Evolutionary conservation across 2,113 vertebrate genomes (phyloP).

Genomic region (Cottus gobio): DNA sequence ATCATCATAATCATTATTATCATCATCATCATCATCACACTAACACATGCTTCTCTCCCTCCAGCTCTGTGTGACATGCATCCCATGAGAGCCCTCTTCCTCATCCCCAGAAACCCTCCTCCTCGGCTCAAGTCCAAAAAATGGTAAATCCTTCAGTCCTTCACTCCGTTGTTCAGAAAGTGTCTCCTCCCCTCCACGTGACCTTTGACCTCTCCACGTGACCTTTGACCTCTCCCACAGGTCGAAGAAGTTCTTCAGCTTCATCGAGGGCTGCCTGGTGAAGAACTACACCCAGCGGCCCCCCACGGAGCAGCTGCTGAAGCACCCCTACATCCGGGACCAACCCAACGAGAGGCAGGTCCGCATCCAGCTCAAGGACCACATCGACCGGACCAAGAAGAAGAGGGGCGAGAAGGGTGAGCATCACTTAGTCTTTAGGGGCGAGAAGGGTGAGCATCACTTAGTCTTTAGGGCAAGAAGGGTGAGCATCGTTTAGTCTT

Average conservation of each 20-base stretch:
- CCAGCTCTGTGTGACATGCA: conserved; percentile 99
- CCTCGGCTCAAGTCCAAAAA: conserved; percentile 99
- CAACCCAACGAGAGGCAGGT: conserved; percentile 99
- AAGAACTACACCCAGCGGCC: conserved; percentile 98
- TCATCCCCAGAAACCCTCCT: conserved; percentile 98
- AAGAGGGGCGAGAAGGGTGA: conserved; percentile 98
- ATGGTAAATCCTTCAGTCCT: conserved; percentile 83
- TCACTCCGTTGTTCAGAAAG: too few relatives aligned
- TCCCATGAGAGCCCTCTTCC: conserved; percentile 99
- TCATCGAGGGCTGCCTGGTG: conserved; percentile 98
- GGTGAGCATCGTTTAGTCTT: too few relatives aligned
- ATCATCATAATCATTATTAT: not conserved
- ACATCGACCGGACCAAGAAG: conserved; percentile 98
- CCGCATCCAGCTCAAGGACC: conserved; percentile 98
- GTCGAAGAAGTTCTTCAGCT: conserved; percentile 99
- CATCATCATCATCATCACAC: too few relatives aligned
- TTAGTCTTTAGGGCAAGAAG: too few relatives aligned
- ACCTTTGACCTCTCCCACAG: conserved; percentile 67
- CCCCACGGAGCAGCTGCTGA: conserved; percentile 95
- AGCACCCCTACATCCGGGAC: conserved; percentile 98
- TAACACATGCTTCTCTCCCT: too few relatives aligned
- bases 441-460: too few relatives aligned
- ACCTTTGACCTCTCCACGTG: too few relatives aligned
- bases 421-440: not conserved
- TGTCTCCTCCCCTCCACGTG: too few relatives aligned